phyloP scores from a whole-genome alignment of 2,797 vertebrate species.

The Lepus townsendii region DNA sequence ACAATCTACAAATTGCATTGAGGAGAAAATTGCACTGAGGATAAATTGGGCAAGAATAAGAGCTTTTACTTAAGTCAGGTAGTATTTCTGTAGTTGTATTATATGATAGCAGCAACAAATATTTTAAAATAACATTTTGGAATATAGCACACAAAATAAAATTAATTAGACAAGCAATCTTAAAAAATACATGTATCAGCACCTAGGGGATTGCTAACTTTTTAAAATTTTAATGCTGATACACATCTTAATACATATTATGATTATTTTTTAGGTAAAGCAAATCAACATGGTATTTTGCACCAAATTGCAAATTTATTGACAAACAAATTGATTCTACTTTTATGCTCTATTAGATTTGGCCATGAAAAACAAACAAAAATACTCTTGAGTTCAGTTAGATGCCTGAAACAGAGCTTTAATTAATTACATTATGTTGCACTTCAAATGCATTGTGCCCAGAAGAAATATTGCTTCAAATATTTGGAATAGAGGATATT shows the following conservation, averaged over 20 bases:
- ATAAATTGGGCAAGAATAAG: background rate
- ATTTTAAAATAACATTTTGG: background rate
- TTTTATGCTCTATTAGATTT: constrained; percentile 84
- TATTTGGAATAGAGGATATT: constrained; percentile 83
- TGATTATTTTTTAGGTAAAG: constrained; percentile 56
- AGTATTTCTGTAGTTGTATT: background rate
- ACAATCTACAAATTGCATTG: background rate
- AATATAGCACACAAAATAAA: background rate
- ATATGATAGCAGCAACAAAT: background rate
- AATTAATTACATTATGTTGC: constrained; percentile 86
- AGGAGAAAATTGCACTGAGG: too few relatives aligned
- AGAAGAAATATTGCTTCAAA: constrained; percentile 79
- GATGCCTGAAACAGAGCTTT: constrained; percentile 72
- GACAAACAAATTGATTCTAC: constrained; percentile 81
- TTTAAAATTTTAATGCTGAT: background rate
- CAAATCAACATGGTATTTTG: constrained; percentile 76
- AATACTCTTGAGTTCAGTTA: constrained; percentile 79
- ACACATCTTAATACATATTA: background rate
- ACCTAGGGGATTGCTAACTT: background rate
- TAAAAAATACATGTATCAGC: background rate
- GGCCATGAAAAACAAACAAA: constrained; percentile 67
- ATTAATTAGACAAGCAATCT: background rate
- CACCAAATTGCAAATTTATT: constrained; percentile 70
- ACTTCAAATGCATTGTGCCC: constrained; percentile 75
- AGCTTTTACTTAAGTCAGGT: background rate